Percentiles rank a stretch among this genome's conserved stretches.
Conservation (phyloP, 2,797 vertebrate species). For the Tachyglossus aculeatus region DNA sequence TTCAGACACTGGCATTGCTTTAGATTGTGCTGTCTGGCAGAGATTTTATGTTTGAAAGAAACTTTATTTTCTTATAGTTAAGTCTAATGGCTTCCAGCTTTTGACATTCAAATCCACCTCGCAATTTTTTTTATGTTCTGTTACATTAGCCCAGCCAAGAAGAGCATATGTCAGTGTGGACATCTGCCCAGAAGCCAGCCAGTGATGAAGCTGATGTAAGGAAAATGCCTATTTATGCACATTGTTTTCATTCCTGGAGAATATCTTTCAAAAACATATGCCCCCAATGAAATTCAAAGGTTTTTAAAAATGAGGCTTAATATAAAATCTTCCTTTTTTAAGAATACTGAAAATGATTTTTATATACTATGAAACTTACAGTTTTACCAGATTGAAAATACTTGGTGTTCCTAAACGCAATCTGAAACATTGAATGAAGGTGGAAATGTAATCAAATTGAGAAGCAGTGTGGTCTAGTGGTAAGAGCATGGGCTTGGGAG, state of each 20-base stretch:
- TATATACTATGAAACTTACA: neutral
- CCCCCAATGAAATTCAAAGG: neutral
- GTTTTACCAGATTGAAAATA: neutral
- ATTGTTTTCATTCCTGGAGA: neutral
- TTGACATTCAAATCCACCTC: no score
- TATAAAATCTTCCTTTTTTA: neutral
- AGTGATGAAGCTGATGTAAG: slow-evolving; percentile 58
- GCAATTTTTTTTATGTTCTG: neutral
- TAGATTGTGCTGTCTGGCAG: no score
- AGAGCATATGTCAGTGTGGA: slow-evolving; percentile 5
- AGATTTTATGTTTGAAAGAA: no score
- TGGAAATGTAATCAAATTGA: no score
- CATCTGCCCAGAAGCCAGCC: slow-evolving; percentile 14
- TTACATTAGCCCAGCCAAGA: slow-evolving; percentile 45
- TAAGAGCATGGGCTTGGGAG: no score
- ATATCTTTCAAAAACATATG: neutral
- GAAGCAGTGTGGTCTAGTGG: no score
- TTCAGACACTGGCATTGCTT: no score
- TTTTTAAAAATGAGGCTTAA: no score
- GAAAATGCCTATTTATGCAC: neutral
- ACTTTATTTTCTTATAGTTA: no score
- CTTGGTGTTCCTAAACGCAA: neutral
- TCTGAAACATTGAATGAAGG: neutral
- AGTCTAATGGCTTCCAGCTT: no score
- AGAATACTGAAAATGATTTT: neutral